phyloP scores from a whole-genome alignment of 1,140 invertebrate genomes.

The Babylonia areolata region DNA sequence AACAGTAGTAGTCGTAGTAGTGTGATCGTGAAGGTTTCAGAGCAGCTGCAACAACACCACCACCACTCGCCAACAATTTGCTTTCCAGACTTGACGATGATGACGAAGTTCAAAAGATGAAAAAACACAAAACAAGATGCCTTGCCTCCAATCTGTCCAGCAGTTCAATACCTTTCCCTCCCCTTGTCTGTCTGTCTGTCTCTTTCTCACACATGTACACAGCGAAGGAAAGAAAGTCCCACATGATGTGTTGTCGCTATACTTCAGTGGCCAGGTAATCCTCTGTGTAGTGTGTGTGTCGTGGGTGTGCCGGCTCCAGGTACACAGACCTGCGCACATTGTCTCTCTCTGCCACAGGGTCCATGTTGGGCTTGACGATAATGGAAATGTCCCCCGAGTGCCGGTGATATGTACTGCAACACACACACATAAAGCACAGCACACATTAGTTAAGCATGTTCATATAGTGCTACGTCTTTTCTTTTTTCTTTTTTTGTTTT shows the following conservation, averaged over 20 bases:
- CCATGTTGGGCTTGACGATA: constrained; percentile 49
- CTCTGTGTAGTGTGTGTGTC: constrained; percentile 55
- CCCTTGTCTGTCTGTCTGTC: neutral
- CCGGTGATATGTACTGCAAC: constrained; percentile 59
- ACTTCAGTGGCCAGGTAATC: constrained; percentile 65
- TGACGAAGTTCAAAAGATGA: too few species aligned
- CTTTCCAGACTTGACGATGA: neutral
- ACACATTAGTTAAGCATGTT: too few species aligned
- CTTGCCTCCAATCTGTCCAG: neutral
- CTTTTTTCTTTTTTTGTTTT: too few species aligned
- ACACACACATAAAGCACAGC: too few species aligned
- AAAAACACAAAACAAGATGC: neutral
- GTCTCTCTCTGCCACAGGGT: constrained; percentile 38
- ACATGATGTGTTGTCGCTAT: constrained; percentile 46
- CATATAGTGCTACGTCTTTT: too few species aligned
- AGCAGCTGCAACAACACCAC: neutral
- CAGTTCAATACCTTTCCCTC: neutral
- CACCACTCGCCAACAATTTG: neutral
- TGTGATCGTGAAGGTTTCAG: neutral
- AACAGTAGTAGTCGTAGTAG: too few species aligned
- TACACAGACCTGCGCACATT: constrained; percentile 47
- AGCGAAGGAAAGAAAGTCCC: neutral
- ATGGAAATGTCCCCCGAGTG: constrained; percentile 51
- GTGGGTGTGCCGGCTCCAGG: constrained; percentile 5
- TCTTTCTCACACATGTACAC: neutral